phyloP scores from a whole-genome alignment of 2,888 invertebrate species.

The Yponomeuta cagnagella region DNA sequence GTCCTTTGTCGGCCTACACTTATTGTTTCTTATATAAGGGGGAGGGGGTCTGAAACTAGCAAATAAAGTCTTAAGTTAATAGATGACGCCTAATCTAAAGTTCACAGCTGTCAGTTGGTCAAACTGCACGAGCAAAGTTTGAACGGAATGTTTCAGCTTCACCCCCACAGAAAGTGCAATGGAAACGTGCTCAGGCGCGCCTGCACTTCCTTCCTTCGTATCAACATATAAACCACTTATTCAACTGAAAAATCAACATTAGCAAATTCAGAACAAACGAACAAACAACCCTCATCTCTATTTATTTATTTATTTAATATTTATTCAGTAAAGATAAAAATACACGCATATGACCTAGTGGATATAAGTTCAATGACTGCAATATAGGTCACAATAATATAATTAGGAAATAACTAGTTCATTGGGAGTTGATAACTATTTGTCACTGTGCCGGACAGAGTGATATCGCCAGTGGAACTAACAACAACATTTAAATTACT shows the following conservation, averaged over 20 bases:
- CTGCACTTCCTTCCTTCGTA: slow-evolving; percentile 36
- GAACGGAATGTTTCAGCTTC: too few relatives aligned
- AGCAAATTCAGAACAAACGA: slow-evolving; percentile 1
- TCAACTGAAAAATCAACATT: slow-evolving; percentile 2
- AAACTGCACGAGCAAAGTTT: too few relatives aligned
- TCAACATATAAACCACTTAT: slow-evolving; percentile 34
- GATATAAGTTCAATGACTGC: not conserved
- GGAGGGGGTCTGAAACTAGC: too few relatives aligned
- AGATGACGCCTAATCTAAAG: too few relatives aligned
- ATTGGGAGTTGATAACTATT: not conserved
- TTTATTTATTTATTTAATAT: not conserved
- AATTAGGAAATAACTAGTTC: not conserved
- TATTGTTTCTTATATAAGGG: too few relatives aligned
- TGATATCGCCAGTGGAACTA: not conserved
- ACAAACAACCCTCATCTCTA: not conserved
- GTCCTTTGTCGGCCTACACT: too few relatives aligned
- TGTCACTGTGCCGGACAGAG: not conserved
- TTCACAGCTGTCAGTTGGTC: too few relatives aligned
- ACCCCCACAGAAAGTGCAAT: slow-evolving; percentile 20
- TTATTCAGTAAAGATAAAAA: not conserved
- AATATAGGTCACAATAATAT: not conserved
- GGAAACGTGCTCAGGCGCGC: slow-evolving; percentile 34
- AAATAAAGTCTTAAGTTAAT: too few relatives aligned
- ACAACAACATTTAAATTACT: not conserved
- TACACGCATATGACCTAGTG: not conserved